phyloP scores from a whole-genome alignment of 1,140 invertebrate genomes.

The Eueides isabella region DNA sequence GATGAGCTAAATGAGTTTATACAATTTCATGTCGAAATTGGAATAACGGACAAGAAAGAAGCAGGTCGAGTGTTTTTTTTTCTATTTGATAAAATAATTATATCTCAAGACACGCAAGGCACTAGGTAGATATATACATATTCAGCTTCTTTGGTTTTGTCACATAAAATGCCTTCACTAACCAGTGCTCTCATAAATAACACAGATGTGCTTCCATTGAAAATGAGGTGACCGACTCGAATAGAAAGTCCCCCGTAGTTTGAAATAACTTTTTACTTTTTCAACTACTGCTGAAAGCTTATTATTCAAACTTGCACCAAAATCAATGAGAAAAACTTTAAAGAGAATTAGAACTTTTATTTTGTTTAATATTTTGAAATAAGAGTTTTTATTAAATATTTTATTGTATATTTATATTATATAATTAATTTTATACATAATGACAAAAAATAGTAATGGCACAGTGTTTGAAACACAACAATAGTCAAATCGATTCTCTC shows the following conservation, averaged over 20 bases:
- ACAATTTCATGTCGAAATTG: conserved; percentile 49
- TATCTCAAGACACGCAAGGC: not conserved
- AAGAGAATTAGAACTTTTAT: not conserved
- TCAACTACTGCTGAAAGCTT: conserved; percentile 8
- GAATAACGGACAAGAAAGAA: conserved; percentile 22
- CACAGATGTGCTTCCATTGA: conserved; percentile 7
- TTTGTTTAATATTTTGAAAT: not conserved
- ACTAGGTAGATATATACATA: not conserved
- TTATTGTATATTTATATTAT: not conserved
- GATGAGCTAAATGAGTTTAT: conserved; percentile 66
- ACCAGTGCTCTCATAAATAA: conserved; percentile 1
- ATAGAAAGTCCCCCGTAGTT: not conserved
- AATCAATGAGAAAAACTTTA: not conserved
- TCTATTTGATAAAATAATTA: conserved; percentile 14
- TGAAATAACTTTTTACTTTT: conserved; percentile 7
- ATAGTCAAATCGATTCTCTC: too few relatives aligned
- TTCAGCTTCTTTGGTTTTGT: not conserved
- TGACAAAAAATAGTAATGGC: too few relatives aligned
- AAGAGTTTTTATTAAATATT: not conserved
- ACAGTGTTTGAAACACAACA: too few relatives aligned
- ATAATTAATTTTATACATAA: too few relatives aligned
- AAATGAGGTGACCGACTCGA: conserved; percentile 4
- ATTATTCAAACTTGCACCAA: not conserved
- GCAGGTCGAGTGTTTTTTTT: conserved; percentile 31
- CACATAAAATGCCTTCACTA: not conserved